Percentiles rank a stretch among this genome's conserved stretches.
Evolutionary conservation across 2,888 invertebrate species (phyloP).

Genomic region (Drosophila peninsularis): DNA sequence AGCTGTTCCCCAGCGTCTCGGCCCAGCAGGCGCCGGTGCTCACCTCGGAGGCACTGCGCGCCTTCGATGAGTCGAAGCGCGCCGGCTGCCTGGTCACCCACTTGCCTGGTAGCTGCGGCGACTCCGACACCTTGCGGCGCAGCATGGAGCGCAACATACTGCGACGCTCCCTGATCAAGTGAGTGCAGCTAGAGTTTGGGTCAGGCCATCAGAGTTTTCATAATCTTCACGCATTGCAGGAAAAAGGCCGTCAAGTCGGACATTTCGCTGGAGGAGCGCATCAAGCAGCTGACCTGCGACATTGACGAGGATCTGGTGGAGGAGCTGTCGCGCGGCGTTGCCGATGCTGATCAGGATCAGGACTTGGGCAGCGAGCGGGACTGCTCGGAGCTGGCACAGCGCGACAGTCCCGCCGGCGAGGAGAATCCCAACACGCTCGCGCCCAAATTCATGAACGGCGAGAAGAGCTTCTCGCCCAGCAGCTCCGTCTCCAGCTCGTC

Average conservation of each 20-base stretch:
- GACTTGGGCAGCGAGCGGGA: constrained; percentile 57
- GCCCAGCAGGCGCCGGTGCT: constrained; percentile 88
- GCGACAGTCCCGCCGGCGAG: constrained; percentile 89
- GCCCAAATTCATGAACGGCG: constrained; percentile 83
- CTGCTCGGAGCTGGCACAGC: constrained; percentile 85
- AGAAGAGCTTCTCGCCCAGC: constrained; percentile 87
- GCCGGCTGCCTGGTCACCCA: constrained; percentile 85
- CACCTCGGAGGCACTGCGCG: constrained; percentile 91
- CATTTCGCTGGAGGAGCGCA: constrained; percentile 93
- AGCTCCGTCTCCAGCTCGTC: constrained; percentile 87
- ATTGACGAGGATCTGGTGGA: constrained; percentile 88
- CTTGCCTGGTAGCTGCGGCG: constrained; percentile 82
- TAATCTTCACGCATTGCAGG: constrained; percentile 49
- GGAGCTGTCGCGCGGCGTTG: constrained; percentile 60
- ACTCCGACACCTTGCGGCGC: constrained; percentile 89
- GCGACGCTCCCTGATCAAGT: constrained; percentile 91
- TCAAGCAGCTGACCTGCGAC: constrained; percentile 93
- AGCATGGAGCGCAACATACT: constrained; percentile 94
- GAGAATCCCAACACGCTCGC: constrained; percentile 84
- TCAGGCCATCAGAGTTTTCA: background rate
- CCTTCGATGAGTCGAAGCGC: constrained; percentile 88
- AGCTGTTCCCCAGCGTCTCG: constrained; percentile 90
- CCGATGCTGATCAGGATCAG: constrained; percentile 55
- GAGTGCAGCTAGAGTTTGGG: constrained; percentile 82
- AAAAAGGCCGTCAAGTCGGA: constrained; percentile 86